Percentiles rank a stretch among this genome's conserved stretches.
phyloP scores from a whole-genome alignment of 2,888 invertebrate genomes.

The Phengaris arion region DNA sequence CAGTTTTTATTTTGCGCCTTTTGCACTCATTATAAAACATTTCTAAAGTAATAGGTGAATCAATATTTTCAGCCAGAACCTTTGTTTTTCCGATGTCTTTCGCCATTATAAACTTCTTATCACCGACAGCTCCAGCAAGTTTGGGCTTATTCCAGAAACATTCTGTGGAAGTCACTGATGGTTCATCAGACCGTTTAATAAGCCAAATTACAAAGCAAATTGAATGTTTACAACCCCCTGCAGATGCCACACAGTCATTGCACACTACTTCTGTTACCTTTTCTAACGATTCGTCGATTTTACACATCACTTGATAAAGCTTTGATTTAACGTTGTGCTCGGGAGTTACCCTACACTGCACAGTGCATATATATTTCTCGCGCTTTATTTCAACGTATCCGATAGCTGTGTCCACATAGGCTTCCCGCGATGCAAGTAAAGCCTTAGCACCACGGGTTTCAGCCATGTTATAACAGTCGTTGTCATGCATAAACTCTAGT shows the following conservation, averaged over 20 bases:
- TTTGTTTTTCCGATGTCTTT: background rate
- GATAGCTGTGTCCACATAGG: no score
- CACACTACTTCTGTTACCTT: background rate
- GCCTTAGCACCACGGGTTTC: no score
- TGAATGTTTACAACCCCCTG: background rate
- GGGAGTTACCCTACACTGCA: background rate
- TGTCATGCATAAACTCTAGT: no score
- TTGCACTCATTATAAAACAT: background rate
- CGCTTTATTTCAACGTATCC: no score
- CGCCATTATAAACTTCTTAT: background rate
- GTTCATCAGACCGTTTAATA: background rate
- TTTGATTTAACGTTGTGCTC: constrained; percentile 1
- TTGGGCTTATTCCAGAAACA: background rate
- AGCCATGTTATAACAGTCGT: no score
- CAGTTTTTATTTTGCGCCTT: no score
- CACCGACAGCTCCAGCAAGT: background rate
- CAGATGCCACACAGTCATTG: background rate
- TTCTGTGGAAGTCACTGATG: background rate
- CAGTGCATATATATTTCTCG: background rate
- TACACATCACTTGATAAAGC: background rate
- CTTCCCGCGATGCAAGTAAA: no score
- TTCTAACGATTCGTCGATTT: background rate
- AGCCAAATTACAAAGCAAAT: constrained; percentile 1
- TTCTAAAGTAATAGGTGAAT: background rate
- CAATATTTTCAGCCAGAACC: no score